A percentile compares a stretch with the other conserved stretches of the same genome.
These are phyloP conservation scores for Pyralis farinalis DNA, from an alignment of 2,888 invertebrate species.

Conservation along the genomic window DNA sequence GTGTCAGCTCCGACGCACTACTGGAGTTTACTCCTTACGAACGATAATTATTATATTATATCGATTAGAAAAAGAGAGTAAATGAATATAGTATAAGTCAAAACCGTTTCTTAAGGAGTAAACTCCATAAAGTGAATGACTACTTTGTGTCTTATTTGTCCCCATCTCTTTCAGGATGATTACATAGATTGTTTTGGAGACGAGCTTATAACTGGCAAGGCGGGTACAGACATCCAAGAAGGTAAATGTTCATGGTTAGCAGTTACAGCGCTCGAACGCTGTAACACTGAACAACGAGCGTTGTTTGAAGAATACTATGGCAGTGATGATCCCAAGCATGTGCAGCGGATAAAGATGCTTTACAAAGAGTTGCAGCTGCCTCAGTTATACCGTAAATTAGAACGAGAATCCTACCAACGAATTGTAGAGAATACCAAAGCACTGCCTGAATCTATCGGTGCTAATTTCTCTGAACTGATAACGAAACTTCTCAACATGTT, in stretches of 20 bases:
- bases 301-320: slow-evolving; percentile 85
- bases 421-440: slow-evolving; percentile 86
- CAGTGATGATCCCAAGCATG: slow-evolving; percentile 78
- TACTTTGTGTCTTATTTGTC: too few relatives aligned
- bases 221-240: slow-evolving; percentile 92
- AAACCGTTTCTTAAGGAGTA: too few relatives aligned
- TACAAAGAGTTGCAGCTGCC: slow-evolving; percentile 84
- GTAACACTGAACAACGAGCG: slow-evolving; percentile 81
- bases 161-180: slow-evolving; percentile 88
- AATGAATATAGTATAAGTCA: too few relatives aligned
- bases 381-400: slow-evolving; percentile 84
- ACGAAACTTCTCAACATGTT: slow-evolving; percentile 86
- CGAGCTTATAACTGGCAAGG: slow-evolving; percentile 90
- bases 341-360: slow-evolving; percentile 54
- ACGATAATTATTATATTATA: too few relatives aligned
- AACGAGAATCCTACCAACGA: slow-evolving; percentile 85
- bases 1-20: too few relatives aligned
- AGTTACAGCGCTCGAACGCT: slow-evolving; percentile 88
- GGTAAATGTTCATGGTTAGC: slow-evolving; percentile 96
- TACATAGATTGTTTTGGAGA: slow-evolving; percentile 94
- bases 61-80: too few relatives aligned
- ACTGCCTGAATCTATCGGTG: slow-evolving; percentile 40
- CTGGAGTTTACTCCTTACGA: too few relatives aligned
- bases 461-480: slow-evolving; percentile 80
- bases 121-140: too few relatives aligned